Percentiles rank a stretch among this genome's conserved stretches.
These are phyloP conservation scores for Caenorhabditis macrosperma DNA, from an alignment of 2,888 invertebrate species.

Conservation along the genomic window DNA sequence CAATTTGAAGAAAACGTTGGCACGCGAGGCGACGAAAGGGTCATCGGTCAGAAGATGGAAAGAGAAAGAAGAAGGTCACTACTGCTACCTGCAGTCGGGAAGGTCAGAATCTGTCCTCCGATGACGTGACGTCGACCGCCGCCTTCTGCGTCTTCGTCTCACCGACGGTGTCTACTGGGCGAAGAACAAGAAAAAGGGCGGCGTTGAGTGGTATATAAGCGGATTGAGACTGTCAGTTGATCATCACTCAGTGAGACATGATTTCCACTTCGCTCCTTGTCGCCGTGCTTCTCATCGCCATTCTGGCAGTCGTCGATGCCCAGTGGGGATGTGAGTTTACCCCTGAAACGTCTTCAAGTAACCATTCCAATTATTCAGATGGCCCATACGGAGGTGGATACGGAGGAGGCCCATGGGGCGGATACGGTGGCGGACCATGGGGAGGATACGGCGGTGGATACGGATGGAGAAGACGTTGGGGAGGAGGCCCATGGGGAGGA, in stretches of 20 bases:
- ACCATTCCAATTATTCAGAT: slow-evolving; percentile 16
- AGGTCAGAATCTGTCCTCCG: slow-evolving; percentile 14
- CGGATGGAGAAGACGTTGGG: slow-evolving; percentile 41
- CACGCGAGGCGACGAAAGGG: background rate
- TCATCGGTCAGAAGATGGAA: slow-evolving; percentile 14
- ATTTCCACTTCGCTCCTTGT: slow-evolving; percentile 49
- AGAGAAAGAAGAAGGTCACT: slow-evolving; percentile 28
- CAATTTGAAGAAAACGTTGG: slow-evolving; percentile 24
- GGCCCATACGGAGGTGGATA: slow-evolving; percentile 30
- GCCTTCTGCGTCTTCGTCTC: slow-evolving; percentile 27
- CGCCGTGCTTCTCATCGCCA: slow-evolving; percentile 50
- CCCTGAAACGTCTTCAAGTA: background rate
- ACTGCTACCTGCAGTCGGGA: slow-evolving; percentile 13
- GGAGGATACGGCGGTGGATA: slow-evolving; percentile 51
- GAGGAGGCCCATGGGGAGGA: slow-evolving; percentile 49
- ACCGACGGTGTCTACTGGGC: slow-evolving; percentile 20
- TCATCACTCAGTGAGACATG: slow-evolving; percentile 36
- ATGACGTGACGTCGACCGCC: slow-evolving; percentile 36
- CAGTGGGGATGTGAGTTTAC: slow-evolving; percentile 57
- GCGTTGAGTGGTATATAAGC: slow-evolving; percentile 36
- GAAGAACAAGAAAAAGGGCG: slow-evolving; percentile 56
- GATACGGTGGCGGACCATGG: slow-evolving; percentile 46
- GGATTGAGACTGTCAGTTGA: slow-evolving; percentile 32
- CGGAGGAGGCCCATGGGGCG: slow-evolving; percentile 37
- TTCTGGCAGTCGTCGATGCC: slow-evolving; percentile 54